Percentiles rank a stretch among this genome's conserved stretches.
Evolutionary conservation across 2,113 vertebrate species (phyloP).

Genomic region (Ophiodon elongatus): DNA sequence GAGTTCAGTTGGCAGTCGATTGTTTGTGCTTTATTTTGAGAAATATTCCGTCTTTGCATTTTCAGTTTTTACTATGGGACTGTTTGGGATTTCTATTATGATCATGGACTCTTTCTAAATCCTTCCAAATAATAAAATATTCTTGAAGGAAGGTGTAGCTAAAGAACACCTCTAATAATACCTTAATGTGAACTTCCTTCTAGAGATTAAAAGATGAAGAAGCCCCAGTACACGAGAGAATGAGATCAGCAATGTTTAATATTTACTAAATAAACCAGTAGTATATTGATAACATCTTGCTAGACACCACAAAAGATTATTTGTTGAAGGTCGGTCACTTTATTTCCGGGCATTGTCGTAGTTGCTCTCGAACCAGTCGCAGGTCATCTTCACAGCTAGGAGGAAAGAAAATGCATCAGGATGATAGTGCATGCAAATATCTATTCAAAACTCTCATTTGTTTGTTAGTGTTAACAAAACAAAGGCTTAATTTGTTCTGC

Average conservation of each 20-base stretch:
- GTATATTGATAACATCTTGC: neutral
- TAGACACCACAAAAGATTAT: neutral
- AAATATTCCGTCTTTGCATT: neutral
- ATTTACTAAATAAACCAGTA: neutral
- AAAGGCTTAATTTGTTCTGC: neutral
- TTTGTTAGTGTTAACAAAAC: neutral
- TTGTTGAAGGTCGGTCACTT: slow-evolving; percentile 7
- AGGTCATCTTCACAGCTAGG: slow-evolving; percentile 89
- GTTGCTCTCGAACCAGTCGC: slow-evolving; percentile 88
- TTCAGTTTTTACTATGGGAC: neutral
- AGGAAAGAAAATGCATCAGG: neutral
- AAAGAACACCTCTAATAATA: neutral
- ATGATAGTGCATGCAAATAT: slow-evolving; percentile 2
- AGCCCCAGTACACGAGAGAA: neutral
- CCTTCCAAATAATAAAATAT: neutral
- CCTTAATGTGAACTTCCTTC: neutral
- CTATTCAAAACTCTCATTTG: slow-evolving; percentile 17
- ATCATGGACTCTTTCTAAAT: too few species aligned
- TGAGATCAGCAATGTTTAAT: neutral
- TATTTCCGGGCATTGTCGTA: slow-evolving; percentile 87
- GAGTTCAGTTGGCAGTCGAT: too few species aligned
- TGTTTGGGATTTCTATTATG: neutral
- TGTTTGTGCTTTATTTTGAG: neutral
- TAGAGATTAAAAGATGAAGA: neutral
- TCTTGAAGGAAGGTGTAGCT: neutral